Evolutionary conservation across 35 echinoderm and acorn worm species (phyloP).

Genomic region (Apostichopus parvimensis): DNA sequence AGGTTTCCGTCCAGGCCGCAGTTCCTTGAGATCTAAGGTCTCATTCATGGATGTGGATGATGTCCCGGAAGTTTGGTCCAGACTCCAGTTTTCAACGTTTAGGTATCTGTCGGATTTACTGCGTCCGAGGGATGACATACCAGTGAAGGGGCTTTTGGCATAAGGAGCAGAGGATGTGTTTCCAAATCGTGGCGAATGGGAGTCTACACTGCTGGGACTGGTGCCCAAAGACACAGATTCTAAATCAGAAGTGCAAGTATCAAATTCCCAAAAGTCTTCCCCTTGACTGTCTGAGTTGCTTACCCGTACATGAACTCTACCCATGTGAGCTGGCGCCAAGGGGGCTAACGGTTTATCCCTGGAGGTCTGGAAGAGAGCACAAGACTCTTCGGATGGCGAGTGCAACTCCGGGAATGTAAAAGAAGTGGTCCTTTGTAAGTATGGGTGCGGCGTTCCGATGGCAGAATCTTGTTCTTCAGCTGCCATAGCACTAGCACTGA

Average conservation of each 20-base stretch:
- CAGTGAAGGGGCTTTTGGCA: background rate
- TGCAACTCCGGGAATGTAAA: conserved; percentile 44
- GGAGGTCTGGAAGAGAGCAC: conserved; percentile 3
- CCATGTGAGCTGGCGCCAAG: background rate
- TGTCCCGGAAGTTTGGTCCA: conserved; percentile 31
- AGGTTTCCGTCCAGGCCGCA: background rate
- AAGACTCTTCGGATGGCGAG: background rate
- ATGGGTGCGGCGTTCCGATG: conserved; percentile 30
- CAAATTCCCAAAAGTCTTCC: conserved; percentile 60
- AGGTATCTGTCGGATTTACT: conserved; percentile 52
- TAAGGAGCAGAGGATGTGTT: background rate
- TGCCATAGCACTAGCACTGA: conserved; percentile 7
- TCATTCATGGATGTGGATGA: conserved; percentile 39
- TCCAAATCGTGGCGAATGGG: conserved; percentile 23
- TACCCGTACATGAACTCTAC: conserved; percentile 25
- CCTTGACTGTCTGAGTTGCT: conserved; percentile 42
- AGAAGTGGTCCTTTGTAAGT: conserved; percentile 21
- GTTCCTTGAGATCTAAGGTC: conserved; percentile 37
- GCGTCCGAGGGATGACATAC: background rate
- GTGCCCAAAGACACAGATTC: conserved; percentile 20
- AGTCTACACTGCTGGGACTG: conserved; percentile 32
- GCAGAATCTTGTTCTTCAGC: conserved; percentile 43
- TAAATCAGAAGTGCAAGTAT: conserved; percentile 49
- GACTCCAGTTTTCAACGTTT: conserved; percentile 52
- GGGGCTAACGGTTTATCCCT: background rate